phyloP scores from a whole-genome alignment of 2,888 invertebrate genomes.

The Synergus itoensis region DNA sequence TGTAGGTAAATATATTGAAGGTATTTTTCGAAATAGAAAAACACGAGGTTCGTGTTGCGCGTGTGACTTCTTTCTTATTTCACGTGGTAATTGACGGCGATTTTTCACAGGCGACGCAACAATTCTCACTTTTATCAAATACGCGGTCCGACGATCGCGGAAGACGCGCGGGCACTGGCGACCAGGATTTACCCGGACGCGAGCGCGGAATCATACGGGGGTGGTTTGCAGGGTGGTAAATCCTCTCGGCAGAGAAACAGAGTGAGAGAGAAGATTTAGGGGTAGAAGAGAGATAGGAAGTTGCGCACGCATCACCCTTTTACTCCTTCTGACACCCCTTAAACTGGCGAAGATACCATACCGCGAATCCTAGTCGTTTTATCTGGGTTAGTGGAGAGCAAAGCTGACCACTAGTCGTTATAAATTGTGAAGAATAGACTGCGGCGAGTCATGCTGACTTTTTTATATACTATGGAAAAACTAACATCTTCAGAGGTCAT shows the following conservation, averaged over 20 bases:
- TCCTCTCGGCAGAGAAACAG: constrained; percentile 53
- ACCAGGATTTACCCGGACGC: constrained; percentile 67
- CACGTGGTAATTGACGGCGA: constrained; percentile 28
- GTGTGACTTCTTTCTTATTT: neutral
- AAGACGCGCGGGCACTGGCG: constrained; percentile 77
- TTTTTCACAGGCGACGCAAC: constrained; percentile 51
- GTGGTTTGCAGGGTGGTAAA: constrained; percentile 61
- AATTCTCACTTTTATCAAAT: constrained; percentile 60
- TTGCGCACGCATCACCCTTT: constrained; percentile 46
- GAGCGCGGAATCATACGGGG: constrained; percentile 62
- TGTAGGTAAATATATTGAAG: neutral
- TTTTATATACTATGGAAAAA: constrained; percentile 17
- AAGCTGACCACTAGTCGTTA: constrained; percentile 60
- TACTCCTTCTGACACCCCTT: constrained; percentile 54
- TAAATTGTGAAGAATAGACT: constrained; percentile 41
- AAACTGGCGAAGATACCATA: constrained; percentile 65
- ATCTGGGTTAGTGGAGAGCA: constrained; percentile 68
- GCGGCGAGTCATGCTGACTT: constrained; percentile 25
- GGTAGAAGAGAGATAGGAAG: constrained; percentile 50
- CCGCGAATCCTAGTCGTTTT: constrained; percentile 64
- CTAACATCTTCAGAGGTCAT: constrained; percentile 2
- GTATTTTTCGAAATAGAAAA: neutral
- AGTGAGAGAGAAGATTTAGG: constrained; percentile 41
- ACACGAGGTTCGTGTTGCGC: neutral
- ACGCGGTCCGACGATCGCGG: constrained; percentile 74